Conservation (phyloP, 2,113 vertebrate species). For the Lynx canadensis region DNA sequence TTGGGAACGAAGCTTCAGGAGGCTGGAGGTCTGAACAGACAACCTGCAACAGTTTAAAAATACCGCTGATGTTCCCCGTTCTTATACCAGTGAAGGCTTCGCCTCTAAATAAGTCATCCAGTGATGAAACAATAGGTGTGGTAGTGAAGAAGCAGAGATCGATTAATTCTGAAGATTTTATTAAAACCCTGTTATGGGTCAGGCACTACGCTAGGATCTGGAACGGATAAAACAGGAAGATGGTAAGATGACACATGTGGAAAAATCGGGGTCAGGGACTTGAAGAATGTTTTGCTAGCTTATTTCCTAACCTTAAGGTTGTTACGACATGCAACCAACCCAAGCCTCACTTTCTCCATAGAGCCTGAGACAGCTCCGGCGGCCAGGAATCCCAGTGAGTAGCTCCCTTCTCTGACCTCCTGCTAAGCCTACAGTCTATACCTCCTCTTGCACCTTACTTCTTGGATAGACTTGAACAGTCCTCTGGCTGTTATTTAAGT, state of each 20-base stretch:
- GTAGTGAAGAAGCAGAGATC: not conserved
- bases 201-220: not conserved
- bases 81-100: not conserved
- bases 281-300: not conserved
- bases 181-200: not conserved
- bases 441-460: not conserved
- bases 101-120: not conserved
- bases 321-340: no score
- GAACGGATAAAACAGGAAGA: not conserved
- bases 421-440: not conserved
- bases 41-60: not conserved
- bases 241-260: not conserved
- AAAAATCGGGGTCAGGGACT: not conserved
- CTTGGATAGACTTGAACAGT: not conserved
- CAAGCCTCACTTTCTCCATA: not conserved
- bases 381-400: not conserved
- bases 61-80: not conserved
- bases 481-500: not conserved
- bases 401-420: not conserved
- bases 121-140: not conserved
- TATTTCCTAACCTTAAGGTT: not conserved
- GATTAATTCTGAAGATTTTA: not conserved
- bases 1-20: not conserved
- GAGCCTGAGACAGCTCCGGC: no score
- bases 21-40: not conserved